Evolutionary conservation across 2,888 invertebrate species (phyloP).

Genomic region (Periphyllus acericola): DNA sequence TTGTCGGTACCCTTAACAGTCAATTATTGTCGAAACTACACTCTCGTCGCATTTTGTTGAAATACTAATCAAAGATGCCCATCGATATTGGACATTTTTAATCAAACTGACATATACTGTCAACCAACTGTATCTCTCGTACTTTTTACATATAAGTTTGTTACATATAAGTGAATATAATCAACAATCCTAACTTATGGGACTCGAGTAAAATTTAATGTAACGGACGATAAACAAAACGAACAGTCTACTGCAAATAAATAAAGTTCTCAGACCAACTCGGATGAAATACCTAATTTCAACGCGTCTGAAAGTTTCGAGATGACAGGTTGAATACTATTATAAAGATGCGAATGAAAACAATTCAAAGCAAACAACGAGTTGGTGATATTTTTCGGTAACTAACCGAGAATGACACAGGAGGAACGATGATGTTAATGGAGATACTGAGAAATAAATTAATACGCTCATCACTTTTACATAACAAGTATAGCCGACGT

Average conservation of each 20-base stretch:
- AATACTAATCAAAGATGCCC: not conserved
- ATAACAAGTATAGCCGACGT: no score
- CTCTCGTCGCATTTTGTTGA: not conserved
- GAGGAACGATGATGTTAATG: not conserved
- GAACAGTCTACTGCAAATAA: not conserved
- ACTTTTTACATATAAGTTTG: not conserved
- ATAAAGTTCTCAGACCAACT: conserved; percentile 3
- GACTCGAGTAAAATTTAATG: not conserved
- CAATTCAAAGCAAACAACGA: not conserved
- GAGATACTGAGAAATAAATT: not conserved
- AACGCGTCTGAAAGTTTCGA: not conserved
- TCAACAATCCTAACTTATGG: not conserved
- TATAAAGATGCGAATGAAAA: conserved; percentile 1
- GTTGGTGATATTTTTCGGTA: not conserved
- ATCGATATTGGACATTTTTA: not conserved
- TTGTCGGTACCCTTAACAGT: not conserved
- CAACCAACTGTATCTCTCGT: not conserved
- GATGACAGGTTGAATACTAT: not conserved
- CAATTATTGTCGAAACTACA: not conserved
- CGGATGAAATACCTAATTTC: conserved; percentile 8
- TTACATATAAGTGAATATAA: not conserved
- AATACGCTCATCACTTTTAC: no score
- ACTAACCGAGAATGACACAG: not conserved
- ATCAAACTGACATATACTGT: not conserved
- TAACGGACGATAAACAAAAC: not conserved